Evolutionary conservation across 2,797 vertebrate species (phyloP), one percentile per base, ranked within the genome.

Genomic region (Phataginus tricuspis): DNA sequence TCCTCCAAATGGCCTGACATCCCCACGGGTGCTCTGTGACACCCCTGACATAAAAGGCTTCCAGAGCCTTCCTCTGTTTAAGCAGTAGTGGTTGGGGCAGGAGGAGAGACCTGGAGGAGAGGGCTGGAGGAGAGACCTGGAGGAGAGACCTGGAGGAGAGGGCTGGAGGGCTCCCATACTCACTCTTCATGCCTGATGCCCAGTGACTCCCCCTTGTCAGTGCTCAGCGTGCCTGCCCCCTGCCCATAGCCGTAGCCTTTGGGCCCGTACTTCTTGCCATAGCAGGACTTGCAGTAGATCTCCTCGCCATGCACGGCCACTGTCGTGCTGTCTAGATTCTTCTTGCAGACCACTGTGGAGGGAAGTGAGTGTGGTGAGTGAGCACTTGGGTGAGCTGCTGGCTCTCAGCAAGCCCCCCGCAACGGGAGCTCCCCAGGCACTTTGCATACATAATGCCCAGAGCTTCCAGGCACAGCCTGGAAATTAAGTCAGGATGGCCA

Each of bases 251-350:
- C 99, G 0, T 99, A 99, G 98, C 99, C 99, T 98, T 99, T 99
- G 85, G 99, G 99, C 8, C 99, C 99, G 0, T 99, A 99, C 97
- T 99, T 99, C 98, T 99, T 99, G 97, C 99, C 99, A 0, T 99
- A 99, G 98, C 99, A 99, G 3, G 99, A 99, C 97, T 99, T 99
- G 98, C 99, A 99, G 98, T 99, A 99, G 98, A 99, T 99, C 97
- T 99, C 99, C 51, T 99, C 99, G 45, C 98, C 99, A 0, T 99
- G 99, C 97, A 99, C 99, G 0, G 99, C 99, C 86, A 99, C 99
- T 0, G 99, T 99, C 55, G 99, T 99, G 98, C 99, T 99, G 98
- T 99, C 99, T 98, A 99, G 98, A 96, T 99, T 99, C 98, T 99
- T 99, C 98, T 98, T 99, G 92, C 99, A 99, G 90, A 99, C 99